These are phyloP conservation scores for Glyphotaelius pellucidus DNA, from an alignment of 2,888 invertebrate species.

Conservation along the genomic window DNA sequence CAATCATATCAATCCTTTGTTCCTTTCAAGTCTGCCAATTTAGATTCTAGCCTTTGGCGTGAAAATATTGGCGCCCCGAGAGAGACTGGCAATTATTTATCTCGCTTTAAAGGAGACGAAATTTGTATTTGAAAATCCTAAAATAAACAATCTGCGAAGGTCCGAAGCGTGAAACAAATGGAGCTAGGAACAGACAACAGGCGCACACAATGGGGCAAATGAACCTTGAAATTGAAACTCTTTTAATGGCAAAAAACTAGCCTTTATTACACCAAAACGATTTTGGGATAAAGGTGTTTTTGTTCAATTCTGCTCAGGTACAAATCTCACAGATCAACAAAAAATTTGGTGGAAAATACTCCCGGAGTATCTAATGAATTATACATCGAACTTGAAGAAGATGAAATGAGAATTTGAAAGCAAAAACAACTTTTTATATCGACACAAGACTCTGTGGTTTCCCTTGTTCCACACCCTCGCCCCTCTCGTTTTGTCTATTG, in stretches of 20 bases:
- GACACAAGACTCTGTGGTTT: background rate
- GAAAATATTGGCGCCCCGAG: background rate
- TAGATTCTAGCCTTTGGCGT: background rate
- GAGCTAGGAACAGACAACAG: constrained; percentile 10
- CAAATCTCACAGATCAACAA: background rate
- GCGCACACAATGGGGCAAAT: constrained; percentile 44
- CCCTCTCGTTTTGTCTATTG: background rate
- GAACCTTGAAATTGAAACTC: constrained; percentile 52
- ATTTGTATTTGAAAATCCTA: background rate
- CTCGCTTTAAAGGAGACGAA: background rate
- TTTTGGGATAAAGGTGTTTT: constrained; percentile 37
- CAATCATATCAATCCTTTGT: background rate
- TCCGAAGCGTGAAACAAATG: constrained; percentile 16
- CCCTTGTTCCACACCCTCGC: background rate
- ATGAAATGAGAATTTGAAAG: background rate
- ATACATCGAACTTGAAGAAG: background rate
- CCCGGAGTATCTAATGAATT: background rate
- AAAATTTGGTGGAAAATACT: background rate
- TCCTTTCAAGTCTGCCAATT: background rate
- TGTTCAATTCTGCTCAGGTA: constrained; percentile 38
- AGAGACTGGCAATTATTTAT: background rate
- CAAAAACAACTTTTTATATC: background rate
- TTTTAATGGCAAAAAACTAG: constrained; percentile 41
- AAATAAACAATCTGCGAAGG: background rate
- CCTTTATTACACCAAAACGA: constrained; percentile 14